Evolutionary conservation across 2,113 vertebrate genomes (phyloP).

Genomic region (Cyprinus carpio): DNA sequence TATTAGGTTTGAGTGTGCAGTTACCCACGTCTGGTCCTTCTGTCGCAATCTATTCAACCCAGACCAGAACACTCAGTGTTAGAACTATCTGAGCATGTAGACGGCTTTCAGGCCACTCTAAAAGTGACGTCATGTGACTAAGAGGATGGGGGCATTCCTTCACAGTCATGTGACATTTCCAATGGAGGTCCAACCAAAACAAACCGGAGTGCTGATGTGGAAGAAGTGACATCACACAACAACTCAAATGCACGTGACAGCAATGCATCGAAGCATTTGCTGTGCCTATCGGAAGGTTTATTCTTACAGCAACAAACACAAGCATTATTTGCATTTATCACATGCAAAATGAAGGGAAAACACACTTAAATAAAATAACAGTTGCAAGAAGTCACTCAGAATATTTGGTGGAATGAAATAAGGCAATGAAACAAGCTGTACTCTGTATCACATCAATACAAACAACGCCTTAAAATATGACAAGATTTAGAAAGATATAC

Average conservation of each 20-base stretch:
- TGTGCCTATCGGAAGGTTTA: not conserved
- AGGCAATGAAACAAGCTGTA: not conserved
- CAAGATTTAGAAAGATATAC: not conserved
- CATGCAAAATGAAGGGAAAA: not conserved
- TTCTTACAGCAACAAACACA: not conserved
- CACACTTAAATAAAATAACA: not conserved
- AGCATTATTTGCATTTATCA: not conserved
- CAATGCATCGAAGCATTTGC: not conserved
- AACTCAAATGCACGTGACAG: slow-evolving; percentile 5
- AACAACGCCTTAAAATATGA: not conserved
- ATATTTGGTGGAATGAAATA: not conserved
- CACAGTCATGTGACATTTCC: slow-evolving; percentile 23
- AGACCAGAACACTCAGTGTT: not conserved
- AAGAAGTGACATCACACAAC: slow-evolving; percentile 36
- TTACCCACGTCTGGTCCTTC: not conserved
- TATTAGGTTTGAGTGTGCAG: not conserved
- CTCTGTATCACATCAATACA: not conserved
- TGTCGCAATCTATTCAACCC: not conserved
- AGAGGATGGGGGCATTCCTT: not conserved
- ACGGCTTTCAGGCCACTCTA: not conserved
- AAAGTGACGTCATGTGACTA: slow-evolving; percentile 30
- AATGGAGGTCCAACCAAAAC: slow-evolving; percentile 48
- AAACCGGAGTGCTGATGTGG: slow-evolving; percentile 43
- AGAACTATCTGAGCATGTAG: not conserved
- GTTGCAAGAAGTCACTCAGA: not conserved